Percentiles rank a stretch among this genome's conserved stretches.
These are phyloP conservation scores for Hyles lineata DNA, from an alignment of 2,888 invertebrate species.

Conservation along the genomic window DNA sequence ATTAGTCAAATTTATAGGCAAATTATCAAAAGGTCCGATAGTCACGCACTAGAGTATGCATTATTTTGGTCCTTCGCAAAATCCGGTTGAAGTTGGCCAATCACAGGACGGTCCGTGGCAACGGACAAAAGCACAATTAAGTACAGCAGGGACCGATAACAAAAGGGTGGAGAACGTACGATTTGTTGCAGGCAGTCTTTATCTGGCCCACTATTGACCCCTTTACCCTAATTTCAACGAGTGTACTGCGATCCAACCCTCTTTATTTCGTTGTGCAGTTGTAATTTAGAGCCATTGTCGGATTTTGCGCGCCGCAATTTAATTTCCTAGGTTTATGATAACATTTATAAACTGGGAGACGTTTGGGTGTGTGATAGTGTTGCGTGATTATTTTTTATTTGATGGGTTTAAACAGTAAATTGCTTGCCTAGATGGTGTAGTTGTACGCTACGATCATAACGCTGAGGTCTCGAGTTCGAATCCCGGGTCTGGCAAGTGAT, in stretches of 20 bases:
- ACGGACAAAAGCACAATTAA: slow-evolving; percentile 83
- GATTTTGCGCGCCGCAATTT: slow-evolving; percentile 24
- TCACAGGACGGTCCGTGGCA: slow-evolving; percentile 62
- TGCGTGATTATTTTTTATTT: not conserved
- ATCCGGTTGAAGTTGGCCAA: slow-evolving; percentile 66
- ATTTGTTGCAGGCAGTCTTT: slow-evolving; percentile 84
- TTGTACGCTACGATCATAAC: too few relatives aligned
- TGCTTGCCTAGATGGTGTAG: too few relatives aligned
- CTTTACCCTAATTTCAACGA: slow-evolving; percentile 80
- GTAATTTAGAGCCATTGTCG: slow-evolving; percentile 42
- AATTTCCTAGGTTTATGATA: slow-evolving; percentile 28
- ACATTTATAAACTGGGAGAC: not conserved
- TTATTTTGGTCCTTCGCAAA: slow-evolving; percentile 63
- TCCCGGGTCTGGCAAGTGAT: too few relatives aligned
- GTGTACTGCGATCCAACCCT: slow-evolving; percentile 57
- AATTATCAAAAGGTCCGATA: slow-evolving; percentile 26
- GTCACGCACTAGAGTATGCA: slow-evolving; percentile 28
- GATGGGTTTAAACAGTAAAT: not conserved
- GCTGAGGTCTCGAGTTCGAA: too few relatives aligned
- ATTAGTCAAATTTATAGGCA: slow-evolving; percentile 10
- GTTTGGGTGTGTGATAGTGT: not conserved
- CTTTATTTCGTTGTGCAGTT: slow-evolving; percentile 42
- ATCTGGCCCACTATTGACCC: slow-evolving; percentile 81
- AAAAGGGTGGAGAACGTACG: slow-evolving; percentile 77
- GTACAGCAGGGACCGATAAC: slow-evolving; percentile 80